Evolutionary conservation across 2,888 invertebrate species (phyloP).

Genomic region (Tetramorium bicarinatum): DNA sequence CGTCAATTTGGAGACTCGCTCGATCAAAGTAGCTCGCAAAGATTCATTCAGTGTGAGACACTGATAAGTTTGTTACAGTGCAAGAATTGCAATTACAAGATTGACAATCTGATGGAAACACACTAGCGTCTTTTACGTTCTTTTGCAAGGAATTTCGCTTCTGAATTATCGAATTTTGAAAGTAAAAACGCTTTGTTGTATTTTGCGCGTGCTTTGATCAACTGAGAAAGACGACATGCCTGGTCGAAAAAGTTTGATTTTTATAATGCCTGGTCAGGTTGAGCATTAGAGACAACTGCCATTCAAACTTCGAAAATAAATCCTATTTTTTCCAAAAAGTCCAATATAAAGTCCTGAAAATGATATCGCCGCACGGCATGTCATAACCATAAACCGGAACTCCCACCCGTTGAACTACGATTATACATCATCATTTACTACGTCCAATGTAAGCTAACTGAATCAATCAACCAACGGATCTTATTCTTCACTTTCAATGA

Average conservation of each 20-base stretch:
- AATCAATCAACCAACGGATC: background rate
- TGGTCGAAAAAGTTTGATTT: background rate
- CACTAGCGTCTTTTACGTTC: background rate
- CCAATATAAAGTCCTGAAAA: slow-evolving; percentile 65
- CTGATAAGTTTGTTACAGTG: background rate
- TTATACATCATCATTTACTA: background rate
- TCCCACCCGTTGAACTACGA: slow-evolving; percentile 54
- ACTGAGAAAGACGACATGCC: background rate
- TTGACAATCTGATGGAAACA: background rate
- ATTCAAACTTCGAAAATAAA: slow-evolving; percentile 2
- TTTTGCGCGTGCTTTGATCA: background rate
- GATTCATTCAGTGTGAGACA: background rate
- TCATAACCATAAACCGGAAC: slow-evolving; percentile 67
- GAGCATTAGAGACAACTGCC: background rate
- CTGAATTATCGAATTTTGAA: background rate
- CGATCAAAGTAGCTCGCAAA: slow-evolving; percentile 34
- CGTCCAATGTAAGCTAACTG: background rate
- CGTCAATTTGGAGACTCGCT: slow-evolving; percentile 8
- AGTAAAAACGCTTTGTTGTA: background rate
- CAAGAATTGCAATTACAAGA: background rate
- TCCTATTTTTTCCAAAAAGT: slow-evolving; percentile 18
- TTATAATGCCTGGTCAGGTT: background rate
- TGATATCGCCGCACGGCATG: slow-evolving; percentile 56
- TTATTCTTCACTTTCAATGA: background rate
- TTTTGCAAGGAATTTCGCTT: background rate